A percentile compares a stretch with the other conserved stretches of the same genome.
Conservation (phyloP, 1,140 invertebrate species). For the Helicoverpa armigera region DNA sequence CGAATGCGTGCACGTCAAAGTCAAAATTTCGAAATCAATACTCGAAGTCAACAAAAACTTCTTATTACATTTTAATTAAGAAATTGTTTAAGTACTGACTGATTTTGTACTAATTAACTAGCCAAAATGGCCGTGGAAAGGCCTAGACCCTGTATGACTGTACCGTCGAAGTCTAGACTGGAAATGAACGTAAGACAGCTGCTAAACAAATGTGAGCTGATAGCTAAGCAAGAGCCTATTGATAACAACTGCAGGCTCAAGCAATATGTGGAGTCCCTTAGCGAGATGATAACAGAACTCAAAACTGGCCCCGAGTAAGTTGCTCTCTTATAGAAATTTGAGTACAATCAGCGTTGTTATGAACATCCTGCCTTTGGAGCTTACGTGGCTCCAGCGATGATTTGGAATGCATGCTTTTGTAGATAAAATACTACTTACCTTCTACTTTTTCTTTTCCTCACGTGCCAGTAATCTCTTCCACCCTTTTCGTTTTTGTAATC, state of each 20-base stretch:
- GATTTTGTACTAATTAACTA: neutral
- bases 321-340: conserved; percentile 22
- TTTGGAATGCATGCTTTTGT: neutral
- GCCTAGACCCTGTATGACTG: conserved; percentile 43
- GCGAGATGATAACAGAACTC: conserved; percentile 90
- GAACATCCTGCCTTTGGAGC: neutral
- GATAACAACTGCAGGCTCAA: conserved; percentile 90
- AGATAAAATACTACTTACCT: too few relatives aligned
- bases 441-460: too few relatives aligned
- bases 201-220: conserved; percentile 90
- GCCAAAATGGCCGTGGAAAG: conserved; percentile 63
- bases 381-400: neutral
- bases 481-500: too few relatives aligned
- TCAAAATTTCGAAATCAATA: too few relatives aligned
- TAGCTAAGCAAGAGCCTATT: conserved; percentile 90
- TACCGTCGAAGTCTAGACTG: conserved; percentile 85
- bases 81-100: neutral
- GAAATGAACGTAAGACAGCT: conserved; percentile 91
- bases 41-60: too few relatives aligned
- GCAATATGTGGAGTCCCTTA: conserved; percentile 90
- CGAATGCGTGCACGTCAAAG: too few relatives aligned
- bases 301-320: conserved; percentile 88
- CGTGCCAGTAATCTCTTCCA: too few relatives aligned
- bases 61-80: neutral
- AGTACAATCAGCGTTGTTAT: neutral